phyloP scores from a whole-genome alignment of 2,888 invertebrate genomes.

The Monoplex corrugatus region DNA sequence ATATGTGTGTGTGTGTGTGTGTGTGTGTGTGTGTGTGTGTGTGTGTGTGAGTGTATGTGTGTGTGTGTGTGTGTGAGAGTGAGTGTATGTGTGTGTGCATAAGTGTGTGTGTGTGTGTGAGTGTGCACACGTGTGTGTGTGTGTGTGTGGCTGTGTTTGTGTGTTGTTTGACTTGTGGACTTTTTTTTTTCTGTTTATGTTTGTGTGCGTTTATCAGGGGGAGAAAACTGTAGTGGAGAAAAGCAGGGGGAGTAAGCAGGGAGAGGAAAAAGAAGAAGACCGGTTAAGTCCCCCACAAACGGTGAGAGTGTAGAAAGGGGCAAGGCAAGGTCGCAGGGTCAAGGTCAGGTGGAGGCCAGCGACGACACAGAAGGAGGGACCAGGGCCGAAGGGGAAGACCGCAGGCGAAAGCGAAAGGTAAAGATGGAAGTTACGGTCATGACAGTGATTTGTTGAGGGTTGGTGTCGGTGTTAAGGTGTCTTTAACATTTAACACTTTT shows the following conservation, averaged over 20 bases:
- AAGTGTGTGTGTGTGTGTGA: background rate
- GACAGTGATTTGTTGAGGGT: too few relatives aligned
- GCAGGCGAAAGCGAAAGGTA: conserved; percentile 43
- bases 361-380: background rate
- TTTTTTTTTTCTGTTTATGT: background rate
- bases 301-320: conserved; percentile 33
- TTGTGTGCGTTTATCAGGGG: background rate
- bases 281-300: background rate
- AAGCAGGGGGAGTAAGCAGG: conserved; percentile 33
- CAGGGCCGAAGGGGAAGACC: conserved; percentile 24
- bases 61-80: background rate
- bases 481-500: background rate
- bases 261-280: background rate
- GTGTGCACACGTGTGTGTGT: background rate
- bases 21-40: background rate
- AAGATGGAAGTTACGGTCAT: background rate
- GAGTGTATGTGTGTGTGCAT: background rate
- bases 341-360: conserved; percentile 1
- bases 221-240: conserved; percentile 41
- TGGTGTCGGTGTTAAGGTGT: background rate
- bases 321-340: conserved; percentile 21
- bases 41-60: background rate
- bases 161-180: background rate
- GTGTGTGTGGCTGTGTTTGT: background rate
- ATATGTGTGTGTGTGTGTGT: background rate